phyloP scores from a whole-genome alignment of 2,113 vertebrate species.

The Ochotona curzoniae region DNA sequence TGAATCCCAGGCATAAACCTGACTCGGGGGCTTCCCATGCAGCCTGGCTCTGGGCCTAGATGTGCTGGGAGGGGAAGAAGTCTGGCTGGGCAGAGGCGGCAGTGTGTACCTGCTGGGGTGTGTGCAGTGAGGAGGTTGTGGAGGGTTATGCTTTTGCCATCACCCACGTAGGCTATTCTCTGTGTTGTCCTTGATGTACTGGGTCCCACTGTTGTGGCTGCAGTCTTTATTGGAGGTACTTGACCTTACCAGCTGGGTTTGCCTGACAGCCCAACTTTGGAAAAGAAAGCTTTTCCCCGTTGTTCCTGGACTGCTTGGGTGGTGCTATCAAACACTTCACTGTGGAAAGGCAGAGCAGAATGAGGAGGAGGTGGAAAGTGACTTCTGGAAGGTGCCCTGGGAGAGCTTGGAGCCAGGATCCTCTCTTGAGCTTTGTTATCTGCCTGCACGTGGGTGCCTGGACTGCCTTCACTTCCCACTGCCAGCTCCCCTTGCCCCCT shows the following conservation, averaged over 20 bases:
- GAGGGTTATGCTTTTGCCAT: constrained; percentile 13
- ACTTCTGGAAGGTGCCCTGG: not conserved
- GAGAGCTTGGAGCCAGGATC: not conserved
- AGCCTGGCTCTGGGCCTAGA: constrained; percentile 1
- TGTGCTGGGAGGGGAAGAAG: not conserved
- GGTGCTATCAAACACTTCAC: not conserved
- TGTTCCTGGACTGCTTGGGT: not conserved
- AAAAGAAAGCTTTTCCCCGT: not conserved
- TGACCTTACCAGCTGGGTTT: not conserved
- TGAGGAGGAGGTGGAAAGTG: not conserved
- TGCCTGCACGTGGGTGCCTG: not conserved
- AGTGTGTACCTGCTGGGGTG: constrained; percentile 34
- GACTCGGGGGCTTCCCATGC: not conserved
- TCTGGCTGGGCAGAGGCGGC: constrained; percentile 48
- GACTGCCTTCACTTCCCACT: not conserved
- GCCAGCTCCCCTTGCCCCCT: not conserved
- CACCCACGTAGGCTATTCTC: not conserved
- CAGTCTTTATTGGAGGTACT: not conserved
- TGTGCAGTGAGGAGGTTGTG: constrained; percentile 40
- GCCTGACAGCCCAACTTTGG: not conserved
- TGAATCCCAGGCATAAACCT: constrained; percentile 10
- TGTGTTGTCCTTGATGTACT: not conserved
- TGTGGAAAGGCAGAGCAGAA: not conserved
- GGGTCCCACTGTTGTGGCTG: not conserved
- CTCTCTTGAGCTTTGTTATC: not conserved